Base-by-base conservation (phyloP, 2,113 vertebrate genomes). In the Siphamia tubifer region DNA sequence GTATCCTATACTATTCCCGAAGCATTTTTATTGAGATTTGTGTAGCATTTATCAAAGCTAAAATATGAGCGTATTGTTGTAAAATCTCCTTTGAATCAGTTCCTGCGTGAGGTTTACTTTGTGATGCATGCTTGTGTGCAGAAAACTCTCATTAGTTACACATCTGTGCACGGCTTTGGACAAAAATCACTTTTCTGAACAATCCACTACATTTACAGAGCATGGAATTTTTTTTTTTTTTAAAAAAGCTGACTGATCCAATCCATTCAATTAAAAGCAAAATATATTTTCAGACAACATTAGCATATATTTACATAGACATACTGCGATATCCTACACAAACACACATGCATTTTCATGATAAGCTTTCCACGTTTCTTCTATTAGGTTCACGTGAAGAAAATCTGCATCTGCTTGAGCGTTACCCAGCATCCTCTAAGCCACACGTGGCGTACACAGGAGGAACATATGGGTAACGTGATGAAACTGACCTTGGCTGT, bases 401-500 rank as follows among this genome's bases (percentile, higher is more conserved):
- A 13, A 7, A 2, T 12, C 20, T 10, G 12, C 47, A 57, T 51
- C 44, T 49, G 25, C 27, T 54, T 32, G 12, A 31, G 9, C 64
- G 31, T 67, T 7, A 60, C 35, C 23, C 35, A 53, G 45, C 38
- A 51, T 34, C 56, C 48, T 64, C 16, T 43, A 13, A 25, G 38
- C 51, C 49, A 45, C 5, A 51, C 3, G 11, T 38, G 31, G 58
- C 10, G 30, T 20, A 13, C 1, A 6, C 43, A 38, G 23, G 34
- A 40, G 16, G 39, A 61, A 42, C 66, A 64, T 47, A 44, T 73
- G 61, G 31, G 35, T 39, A 30, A 49, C 16, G n/a, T 62, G 62
- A 65, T 8, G 36, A 30, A 35, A 5, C 40, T 58, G 66, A 79
- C 72, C 60, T 76, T 58, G 69, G 56, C 49, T 30, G 32, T 19